Percentiles rank a stretch among this genome's conserved stretches.
Conservation (phyloP, 2,797 vertebrate species). For the Synaphobranchus kaupii region DNA sequence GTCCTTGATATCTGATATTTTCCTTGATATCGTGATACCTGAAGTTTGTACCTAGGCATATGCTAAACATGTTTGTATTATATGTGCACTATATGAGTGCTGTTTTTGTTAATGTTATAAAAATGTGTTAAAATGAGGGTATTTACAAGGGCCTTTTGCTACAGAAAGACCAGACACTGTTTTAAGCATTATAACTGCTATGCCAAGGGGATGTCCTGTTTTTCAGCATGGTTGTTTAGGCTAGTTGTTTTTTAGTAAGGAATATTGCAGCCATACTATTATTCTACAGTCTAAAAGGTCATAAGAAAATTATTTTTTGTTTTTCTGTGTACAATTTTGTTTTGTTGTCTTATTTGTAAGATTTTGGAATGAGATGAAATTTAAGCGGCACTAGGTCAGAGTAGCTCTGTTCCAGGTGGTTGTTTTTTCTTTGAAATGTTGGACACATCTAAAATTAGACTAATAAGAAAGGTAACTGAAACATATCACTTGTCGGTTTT, state of each 20-base stretch:
- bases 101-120: not conserved
- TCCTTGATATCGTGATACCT: not conserved
- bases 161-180: constrained; percentile 24
- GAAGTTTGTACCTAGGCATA: constrained; percentile 5
- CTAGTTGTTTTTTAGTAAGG: constrained; percentile 18
- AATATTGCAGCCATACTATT: constrained; percentile 29
- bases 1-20: not conserved
- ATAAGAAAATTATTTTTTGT: constrained; percentile 6
- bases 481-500: constrained; percentile 28
- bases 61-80: not conserved
- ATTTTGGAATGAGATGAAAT: constrained; percentile 28
- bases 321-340: constrained; percentile 1
- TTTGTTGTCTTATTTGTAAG: constrained; percentile 12
- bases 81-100: constrained; percentile 1
- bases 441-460: constrained; percentile 26
- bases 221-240: not conserved
- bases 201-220: not conserved
- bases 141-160: not conserved
- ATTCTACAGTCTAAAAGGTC: not conserved
- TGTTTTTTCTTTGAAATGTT: constrained; percentile 6
- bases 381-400: constrained; percentile 1
- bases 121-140: not conserved
- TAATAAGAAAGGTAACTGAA: constrained; percentile 23
- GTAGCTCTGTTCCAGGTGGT: constrained; percentile 26
- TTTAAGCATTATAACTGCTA: constrained; percentile 7